These are phyloP conservation scores for Mycalesis mineus DNA, from an alignment of 2,888 invertebrate genomes.

Conservation along the genomic window DNA sequence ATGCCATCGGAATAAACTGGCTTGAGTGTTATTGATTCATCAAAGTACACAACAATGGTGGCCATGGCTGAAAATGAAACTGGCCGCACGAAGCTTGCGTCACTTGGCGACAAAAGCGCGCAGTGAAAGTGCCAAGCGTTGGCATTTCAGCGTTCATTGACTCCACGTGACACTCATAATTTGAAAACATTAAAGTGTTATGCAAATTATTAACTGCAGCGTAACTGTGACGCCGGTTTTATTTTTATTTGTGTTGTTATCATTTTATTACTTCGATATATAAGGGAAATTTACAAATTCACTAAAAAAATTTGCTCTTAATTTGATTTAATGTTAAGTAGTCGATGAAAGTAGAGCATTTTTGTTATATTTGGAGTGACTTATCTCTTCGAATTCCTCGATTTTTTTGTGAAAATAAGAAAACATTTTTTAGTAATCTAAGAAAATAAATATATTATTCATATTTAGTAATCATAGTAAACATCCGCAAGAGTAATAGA, in stretches of 20 bases:
- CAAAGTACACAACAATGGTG: constrained; percentile 9
- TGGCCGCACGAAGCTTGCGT: constrained; percentile 50
- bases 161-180: constrained; percentile 26
- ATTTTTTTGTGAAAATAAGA: too few relatives aligned
- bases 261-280: not conserved
- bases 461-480: too few relatives aligned
- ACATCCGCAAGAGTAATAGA: too few relatives aligned
- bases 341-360: too few relatives aligned
- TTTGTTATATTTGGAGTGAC: too few relatives aligned
- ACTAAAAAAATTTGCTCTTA: too few relatives aligned
- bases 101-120: constrained; percentile 48
- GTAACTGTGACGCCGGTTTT: not conserved
- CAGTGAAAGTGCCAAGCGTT: constrained; percentile 66
- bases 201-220: constrained; percentile 20
- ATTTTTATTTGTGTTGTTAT: not conserved
- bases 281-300: not conserved
- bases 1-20: too few relatives aligned
- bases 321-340: not conserved
- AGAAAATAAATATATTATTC: too few relatives aligned
- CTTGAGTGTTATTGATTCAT: not conserved
- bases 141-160: constrained; percentile 28
- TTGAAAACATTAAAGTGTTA: constrained; percentile 16
- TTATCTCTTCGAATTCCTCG: too few relatives aligned
- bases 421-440: too few relatives aligned
- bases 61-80: constrained; percentile 44